Percentiles rank a stretch among this genome's conserved stretches.
phyloP scores from a whole-genome alignment of 1,140 invertebrate genomes.

The Hestina assimilis region DNA sequence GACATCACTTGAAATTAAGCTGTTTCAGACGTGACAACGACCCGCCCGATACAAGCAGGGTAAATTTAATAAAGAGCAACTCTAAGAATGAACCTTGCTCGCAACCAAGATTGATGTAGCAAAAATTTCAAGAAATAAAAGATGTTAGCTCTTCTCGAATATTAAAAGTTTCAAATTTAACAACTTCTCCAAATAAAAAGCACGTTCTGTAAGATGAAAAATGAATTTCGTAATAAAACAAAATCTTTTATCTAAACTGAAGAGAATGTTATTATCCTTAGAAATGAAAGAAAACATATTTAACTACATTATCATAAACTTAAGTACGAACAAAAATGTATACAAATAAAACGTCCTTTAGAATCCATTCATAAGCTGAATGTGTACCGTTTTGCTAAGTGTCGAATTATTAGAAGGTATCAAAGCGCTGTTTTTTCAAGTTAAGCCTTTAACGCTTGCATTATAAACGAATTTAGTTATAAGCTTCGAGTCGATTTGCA shows the following conservation, averaged over 20 bases:
- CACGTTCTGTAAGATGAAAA: neutral
- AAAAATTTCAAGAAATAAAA: constrained; percentile 43
- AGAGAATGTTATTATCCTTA: neutral
- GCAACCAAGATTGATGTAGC: constrained; percentile 55
- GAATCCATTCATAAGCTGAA: too few relatives aligned
- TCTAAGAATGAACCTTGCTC: constrained; percentile 20
- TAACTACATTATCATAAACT: too few relatives aligned
- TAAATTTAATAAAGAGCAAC: constrained; percentile 62
- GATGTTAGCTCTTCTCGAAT: constrained; percentile 37
- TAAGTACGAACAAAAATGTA: too few relatives aligned
- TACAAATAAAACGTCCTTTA: too few relatives aligned
- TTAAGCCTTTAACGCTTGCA: neutral
- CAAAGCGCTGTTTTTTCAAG: neutral
- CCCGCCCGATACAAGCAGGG: constrained; percentile 37
- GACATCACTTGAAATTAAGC: constrained; percentile 64
- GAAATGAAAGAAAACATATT: too few relatives aligned
- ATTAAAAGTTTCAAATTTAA: constrained; percentile 33
- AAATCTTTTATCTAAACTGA: too few relatives aligned
- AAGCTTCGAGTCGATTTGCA: constrained; percentile 36
- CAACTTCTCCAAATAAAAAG: constrained; percentile 8
- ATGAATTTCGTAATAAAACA: too few relatives aligned
- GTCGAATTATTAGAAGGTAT: too few relatives aligned
- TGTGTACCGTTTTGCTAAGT: too few relatives aligned
- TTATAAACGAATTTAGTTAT: neutral
- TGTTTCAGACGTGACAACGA: constrained; percentile 37